Evolutionary conservation across 2,113 vertebrate genomes (phyloP).

Genomic region (Odontesthes bonariensis): DNA sequence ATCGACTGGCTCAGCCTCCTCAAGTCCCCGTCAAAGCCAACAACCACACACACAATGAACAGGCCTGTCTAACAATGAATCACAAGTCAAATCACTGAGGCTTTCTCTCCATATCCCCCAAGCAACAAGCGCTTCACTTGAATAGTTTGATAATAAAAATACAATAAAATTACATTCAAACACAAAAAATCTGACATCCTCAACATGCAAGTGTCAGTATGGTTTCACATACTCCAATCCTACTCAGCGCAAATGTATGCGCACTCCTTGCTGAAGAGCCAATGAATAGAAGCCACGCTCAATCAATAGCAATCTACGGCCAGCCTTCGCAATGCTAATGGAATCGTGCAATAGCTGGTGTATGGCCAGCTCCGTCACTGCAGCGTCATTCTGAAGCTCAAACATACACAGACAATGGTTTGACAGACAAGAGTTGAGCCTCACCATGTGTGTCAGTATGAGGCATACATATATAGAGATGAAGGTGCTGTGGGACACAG

Average conservation of each 20-base stretch:
- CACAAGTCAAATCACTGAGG: background rate
- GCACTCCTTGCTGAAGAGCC: slow-evolving; percentile 50
- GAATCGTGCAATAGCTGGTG: slow-evolving; percentile 73
- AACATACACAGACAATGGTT: slow-evolving; percentile 33
- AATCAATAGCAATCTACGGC: slow-evolving; percentile 81
- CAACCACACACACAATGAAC: background rate
- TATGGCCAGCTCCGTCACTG: slow-evolving; percentile 65
- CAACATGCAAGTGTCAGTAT: slow-evolving; percentile 18
- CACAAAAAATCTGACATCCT: slow-evolving; percentile 5
- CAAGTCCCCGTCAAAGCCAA: slow-evolving; percentile 42
- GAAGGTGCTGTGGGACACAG: slow-evolving; percentile 52
- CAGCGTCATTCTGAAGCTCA: slow-evolving; percentile 51
- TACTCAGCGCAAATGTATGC: slow-evolving; percentile 14
- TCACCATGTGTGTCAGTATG: slow-evolving; percentile 57
- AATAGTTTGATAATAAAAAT: slow-evolving; percentile 12
- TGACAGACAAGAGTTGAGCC: slow-evolving; percentile 44
- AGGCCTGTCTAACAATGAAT: slow-evolving; percentile 17
- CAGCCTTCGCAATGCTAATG: slow-evolving; percentile 75
- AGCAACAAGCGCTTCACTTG: background rate
- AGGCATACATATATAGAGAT: slow-evolving; percentile 19
- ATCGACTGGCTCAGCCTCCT: slow-evolving; percentile 50
- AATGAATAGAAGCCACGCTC: slow-evolving; percentile 70
- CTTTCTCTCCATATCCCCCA: background rate
- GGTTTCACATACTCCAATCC: slow-evolving; percentile 24
- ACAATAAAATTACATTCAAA: background rate